Evolutionary conservation across 2,113 vertebrate species (phyloP).

Genomic region (Xenus cinereus): DNA sequence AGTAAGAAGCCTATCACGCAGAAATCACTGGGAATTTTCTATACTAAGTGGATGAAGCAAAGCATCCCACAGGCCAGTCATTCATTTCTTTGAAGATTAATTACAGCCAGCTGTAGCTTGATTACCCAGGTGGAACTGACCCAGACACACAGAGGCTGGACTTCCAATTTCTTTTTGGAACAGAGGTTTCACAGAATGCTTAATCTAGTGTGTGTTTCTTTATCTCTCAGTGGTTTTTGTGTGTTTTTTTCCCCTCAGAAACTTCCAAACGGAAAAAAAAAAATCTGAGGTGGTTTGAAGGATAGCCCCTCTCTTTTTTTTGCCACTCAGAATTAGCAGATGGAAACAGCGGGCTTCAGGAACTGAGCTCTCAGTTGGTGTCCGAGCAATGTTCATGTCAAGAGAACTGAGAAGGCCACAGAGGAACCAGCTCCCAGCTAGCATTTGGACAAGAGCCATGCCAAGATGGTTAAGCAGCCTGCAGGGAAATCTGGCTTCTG

Average conservation of each 20-base stretch:
- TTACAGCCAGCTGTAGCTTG: conserved; percentile 3
- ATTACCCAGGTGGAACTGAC: background rate
- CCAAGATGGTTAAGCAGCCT: conserved; percentile 56
- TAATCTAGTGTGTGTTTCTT: background rate
- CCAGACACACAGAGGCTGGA: background rate
- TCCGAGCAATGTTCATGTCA: conserved; percentile 41
- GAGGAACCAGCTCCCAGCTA: conserved; percentile 28
- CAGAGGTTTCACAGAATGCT: background rate
- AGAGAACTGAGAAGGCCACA: conserved; percentile 59
- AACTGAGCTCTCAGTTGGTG: conserved; percentile 47
- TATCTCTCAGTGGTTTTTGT: background rate
- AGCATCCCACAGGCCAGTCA: background rate
- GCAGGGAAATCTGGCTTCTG: conserved; percentile 41
- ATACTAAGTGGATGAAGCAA: background rate
- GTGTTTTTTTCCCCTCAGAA: background rate
- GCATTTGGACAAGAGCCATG: conserved; percentile 36
- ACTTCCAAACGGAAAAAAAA: background rate
- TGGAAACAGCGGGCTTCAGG: conserved; percentile 59
- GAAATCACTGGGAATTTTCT: background rate
- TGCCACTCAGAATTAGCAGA: conserved; percentile 31
- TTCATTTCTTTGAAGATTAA: background rate
- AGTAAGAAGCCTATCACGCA: background rate
- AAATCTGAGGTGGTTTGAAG: conserved; percentile 8
- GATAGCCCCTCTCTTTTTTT: conserved; percentile 17
- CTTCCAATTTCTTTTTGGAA: background rate